These are phyloP conservation scores for Discoglossus pictus DNA, from an alignment of 2,797 vertebrate species.

Conservation along the genomic window DNA sequence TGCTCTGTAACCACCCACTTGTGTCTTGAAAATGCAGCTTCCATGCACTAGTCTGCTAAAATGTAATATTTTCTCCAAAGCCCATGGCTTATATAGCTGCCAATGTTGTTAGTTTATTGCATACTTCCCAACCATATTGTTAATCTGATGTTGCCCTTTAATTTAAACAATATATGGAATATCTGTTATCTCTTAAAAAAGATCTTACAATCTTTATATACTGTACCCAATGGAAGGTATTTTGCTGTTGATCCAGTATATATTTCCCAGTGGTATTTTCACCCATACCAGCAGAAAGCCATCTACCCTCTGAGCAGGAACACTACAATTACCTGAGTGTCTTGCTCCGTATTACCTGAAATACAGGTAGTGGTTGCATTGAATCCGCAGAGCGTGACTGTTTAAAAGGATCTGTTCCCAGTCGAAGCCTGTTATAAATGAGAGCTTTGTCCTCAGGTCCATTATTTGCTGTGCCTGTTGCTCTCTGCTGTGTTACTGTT, in stretches of 20 bases:
- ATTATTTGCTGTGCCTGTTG: conserved; percentile 12
- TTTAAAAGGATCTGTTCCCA: conserved; percentile 7
- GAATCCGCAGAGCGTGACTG: conserved; percentile 37
- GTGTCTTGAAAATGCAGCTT: no score
- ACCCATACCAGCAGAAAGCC: conserved; percentile 12
- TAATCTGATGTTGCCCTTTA: no score
- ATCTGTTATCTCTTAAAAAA: no score
- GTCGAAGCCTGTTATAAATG: conserved; percentile 20
- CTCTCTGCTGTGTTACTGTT: conserved; percentile 11
- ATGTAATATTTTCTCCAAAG: no score
- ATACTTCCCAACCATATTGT: no score
- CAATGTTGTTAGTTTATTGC: no score
- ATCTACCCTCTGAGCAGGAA: conserved; percentile 6
- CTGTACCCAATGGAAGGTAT: no score
- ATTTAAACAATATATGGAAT: no score
- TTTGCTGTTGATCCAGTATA: conserved; percentile 1
- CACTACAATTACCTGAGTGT: conserved; percentile 28
- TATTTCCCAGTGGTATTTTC: conserved; percentile 1
- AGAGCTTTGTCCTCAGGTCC: conserved; percentile 23
- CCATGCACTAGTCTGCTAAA: no score
- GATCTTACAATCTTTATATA: no score
- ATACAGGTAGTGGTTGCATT: conserved; percentile 32
- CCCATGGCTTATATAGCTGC: no score
- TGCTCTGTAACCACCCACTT: no score
- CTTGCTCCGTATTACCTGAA: conserved; percentile 36